Evolutionary conservation across 64 coral and sea anemone genomes (phyloP), one percentile per base, ranked within the genome.

Genomic region (Montipora foliosa): DNA sequence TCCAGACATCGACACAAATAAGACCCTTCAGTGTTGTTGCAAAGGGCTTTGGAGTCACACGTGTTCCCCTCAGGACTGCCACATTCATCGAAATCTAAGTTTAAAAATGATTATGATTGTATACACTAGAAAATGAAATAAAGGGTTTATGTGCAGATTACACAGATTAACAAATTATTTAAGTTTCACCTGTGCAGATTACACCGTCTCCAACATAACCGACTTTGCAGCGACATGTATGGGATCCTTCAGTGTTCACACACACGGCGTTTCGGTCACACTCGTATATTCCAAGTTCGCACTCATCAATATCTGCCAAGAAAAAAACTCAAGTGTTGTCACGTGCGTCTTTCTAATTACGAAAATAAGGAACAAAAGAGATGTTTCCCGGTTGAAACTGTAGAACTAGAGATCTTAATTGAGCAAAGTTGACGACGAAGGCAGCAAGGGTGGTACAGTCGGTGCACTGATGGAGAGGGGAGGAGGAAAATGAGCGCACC

Each of bases 51-150:
- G 8, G n/a, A 16, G 19, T 15, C 0, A 5, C 70, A 72, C 8
- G 66, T 24, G 81, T 84, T 68, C 14, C 22, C 3, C 14, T 77
- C 82, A 52, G 81, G n/a, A 17, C 13, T 71, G 16, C 37, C 10
- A 22, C 91, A 93, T 87, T 93, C 91, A 79, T 93, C 71, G 44
- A 93, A 44, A 51, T 93, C 91, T 93, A 67, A 9, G 62, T 67
- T 67, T 0, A 14, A 67, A 13, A n/a, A 14, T 4, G 16, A 67
- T 67, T 67, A 17, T 67, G 11, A 14, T 1, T 37, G 62, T 67
- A 14, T 17, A 4, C 11, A 67, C 11, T 67, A 67, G 3, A 14
- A 67, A 67, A 17, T 14, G 15, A 67, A 4, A 67, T 1, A 9
- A 67, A 15, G 62, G 16, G 62, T 4, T 67, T 13, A 17, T 21